Evolutionary conservation across 2,797 vertebrate genomes (phyloP).

Genomic region (Danio choprae): DNA sequence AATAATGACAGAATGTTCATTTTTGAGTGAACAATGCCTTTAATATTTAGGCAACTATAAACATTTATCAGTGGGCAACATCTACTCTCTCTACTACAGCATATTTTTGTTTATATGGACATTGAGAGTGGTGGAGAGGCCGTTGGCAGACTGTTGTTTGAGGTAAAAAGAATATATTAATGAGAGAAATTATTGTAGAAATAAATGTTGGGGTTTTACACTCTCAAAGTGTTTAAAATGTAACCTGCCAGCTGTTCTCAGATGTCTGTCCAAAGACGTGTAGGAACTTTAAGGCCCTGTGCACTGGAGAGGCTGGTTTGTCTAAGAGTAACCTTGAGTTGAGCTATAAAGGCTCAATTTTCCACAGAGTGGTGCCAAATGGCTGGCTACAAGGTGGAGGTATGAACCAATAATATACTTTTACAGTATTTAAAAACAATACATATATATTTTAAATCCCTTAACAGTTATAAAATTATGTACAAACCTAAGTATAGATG

Average conservation of each 20-base stretch:
- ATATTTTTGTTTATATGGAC: conserved; percentile 88
- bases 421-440: background rate
- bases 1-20: no score
- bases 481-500: background rate
- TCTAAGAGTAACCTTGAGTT: conserved; percentile 73
- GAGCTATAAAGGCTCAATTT: conserved; percentile 83
- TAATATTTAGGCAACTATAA: background rate
- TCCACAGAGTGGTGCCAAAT: conserved; percentile 87
- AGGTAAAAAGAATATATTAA: conserved; percentile 74
- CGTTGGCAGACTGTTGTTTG: conserved; percentile 84
- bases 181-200: background rate
- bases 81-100: conserved; percentile 74
- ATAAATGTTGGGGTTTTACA: conserved; percentile 19
- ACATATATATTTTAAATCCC: background rate
- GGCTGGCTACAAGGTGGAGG: conserved; percentile 94
- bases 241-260: conserved; percentile 82
- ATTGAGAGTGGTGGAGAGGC: conserved; percentile 76
- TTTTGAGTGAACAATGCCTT: no score
- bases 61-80: background rate
- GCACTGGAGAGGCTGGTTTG: conserved; percentile 78
- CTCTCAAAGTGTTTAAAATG: conserved; percentile 1
- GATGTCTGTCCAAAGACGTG: conserved; percentile 89
- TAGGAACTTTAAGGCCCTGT: conserved; percentile 85
- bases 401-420: conserved; percentile 59
- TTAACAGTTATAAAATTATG: background rate